Evolutionary conservation across 2,888 invertebrate species (phyloP).

Genomic region (Diploptera punctata): DNA sequence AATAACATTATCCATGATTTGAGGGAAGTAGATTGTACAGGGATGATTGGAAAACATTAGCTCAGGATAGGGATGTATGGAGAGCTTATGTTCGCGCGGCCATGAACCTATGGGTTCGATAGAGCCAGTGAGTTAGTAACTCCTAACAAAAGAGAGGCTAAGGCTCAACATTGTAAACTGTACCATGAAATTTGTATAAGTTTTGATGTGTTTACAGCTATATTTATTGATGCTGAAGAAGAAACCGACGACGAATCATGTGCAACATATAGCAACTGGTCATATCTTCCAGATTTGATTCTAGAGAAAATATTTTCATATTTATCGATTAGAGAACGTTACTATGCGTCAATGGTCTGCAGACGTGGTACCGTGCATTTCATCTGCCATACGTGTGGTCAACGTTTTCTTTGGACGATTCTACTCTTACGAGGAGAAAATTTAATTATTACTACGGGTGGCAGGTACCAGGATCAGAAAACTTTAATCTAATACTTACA

Average conservation of each 20-base stretch:
- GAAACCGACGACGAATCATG: constrained; percentile 52
- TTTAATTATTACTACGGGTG: constrained; percentile 85
- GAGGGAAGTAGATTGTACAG: too few species aligned
- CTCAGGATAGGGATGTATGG: too few species aligned
- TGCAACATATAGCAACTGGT: constrained; percentile 66
- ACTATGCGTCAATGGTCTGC: constrained; percentile 76
- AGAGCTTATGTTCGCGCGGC: too few species aligned
- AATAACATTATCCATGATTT: too few species aligned
- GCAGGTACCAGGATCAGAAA: constrained; percentile 60
- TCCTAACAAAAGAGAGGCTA: too few species aligned
- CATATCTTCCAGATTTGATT: constrained; percentile 71
- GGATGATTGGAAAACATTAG: too few species aligned
- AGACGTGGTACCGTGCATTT: constrained; percentile 71
- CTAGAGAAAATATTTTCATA: constrained; percentile 74
- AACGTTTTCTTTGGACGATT: constrained; percentile 73
- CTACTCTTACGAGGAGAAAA: constrained; percentile 73
- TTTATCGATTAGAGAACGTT: constrained; percentile 70
- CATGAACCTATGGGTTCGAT: too few species aligned
- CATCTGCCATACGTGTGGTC: constrained; percentile 78
- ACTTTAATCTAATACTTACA: background rate
- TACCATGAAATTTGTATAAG: too few species aligned
- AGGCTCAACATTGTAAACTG: too few species aligned
- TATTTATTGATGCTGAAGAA: constrained; percentile 59
- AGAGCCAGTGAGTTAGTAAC: too few species aligned
- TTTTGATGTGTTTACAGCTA: constrained; percentile 51